Base-by-base conservation (phyloP, 2,888 invertebrate species). In the Diarsia rubi region DNA sequence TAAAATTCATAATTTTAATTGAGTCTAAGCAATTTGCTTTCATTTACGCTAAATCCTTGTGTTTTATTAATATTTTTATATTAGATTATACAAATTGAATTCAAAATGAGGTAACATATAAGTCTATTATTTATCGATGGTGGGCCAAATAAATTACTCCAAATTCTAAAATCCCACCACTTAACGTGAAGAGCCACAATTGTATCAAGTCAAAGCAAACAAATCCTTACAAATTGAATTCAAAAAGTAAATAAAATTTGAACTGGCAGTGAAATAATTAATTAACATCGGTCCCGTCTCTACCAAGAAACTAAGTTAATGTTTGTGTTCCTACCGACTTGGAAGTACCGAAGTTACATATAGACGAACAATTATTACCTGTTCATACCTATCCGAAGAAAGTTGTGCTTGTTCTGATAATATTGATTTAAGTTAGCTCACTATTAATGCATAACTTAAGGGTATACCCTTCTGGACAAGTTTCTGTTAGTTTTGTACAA, bases 291-390 rank as follows among this genome's bases (percentile, higher is more conserved):
- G 90, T 90, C 87, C 89, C 90, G 90, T 90, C 88, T 88, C 91
- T 91, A 89, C 91, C 85, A 88, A 90, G 92, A 91, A 94, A 94
- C 92, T 93, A 90, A 90, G 91, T 93, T 93, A 93, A 94, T 95
- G 94, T 95, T 95, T 94, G 94, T 93, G 91, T 94, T 94, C 84
- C 90, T 90, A 91, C 91, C 89, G 85, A 92, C 91, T 94, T 93
- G 3, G 91, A 87, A 94, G 91, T 94, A 93, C 89, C 90, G 91
- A 87, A 94, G 91, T 94, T 93, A 89, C 90, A 92, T 90, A 88
- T 87, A 88, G 86, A 86, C 87, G 88, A 89, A 90, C 90, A 88
- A 89, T 89, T 89, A 88, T 90, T 90, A 92, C 92, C 92, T 92
- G 90, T 85, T 84, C 85, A 69, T 90, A 88, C 89, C 89, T 89